Conservation (phyloP, 2,113 vertebrate genomes). For the Myrmecophaga tridactyla region DNA sequence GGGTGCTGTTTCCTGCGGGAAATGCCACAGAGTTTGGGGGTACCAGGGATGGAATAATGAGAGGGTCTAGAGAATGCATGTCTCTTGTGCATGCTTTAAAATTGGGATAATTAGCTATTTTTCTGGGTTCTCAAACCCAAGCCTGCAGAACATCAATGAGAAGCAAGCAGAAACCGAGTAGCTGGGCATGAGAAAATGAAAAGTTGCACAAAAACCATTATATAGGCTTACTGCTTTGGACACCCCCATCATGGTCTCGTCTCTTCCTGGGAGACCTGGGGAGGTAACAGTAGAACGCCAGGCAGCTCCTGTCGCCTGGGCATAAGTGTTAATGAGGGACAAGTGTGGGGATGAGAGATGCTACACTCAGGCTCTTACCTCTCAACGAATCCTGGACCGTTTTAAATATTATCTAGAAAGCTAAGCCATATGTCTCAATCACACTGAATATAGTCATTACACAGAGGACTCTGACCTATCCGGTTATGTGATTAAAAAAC, state of each 20-base stretch:
- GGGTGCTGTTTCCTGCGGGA: constrained; percentile 26
- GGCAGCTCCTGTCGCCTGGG: constrained; percentile 19
- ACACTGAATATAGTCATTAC: not conserved
- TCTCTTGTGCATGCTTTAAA: constrained; percentile 26
- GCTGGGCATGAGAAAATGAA: not conserved
- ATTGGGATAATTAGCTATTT: constrained; percentile 28
- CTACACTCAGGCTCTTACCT: not conserved
- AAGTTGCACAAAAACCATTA: not conserved
- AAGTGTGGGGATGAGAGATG: constrained; percentile 34
- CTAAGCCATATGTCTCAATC: not conserved
- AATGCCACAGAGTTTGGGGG: constrained; percentile 2
- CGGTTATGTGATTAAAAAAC: constrained; percentile 3
- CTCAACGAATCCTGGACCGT: not conserved
- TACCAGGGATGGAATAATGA: constrained; percentile 33
- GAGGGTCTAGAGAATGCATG: not conserved
- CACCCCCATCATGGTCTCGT: not conserved
- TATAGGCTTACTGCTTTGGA: not conserved
- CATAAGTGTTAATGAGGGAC: constrained; percentile 47
- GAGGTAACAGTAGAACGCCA: not conserved
- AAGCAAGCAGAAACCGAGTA: not conserved
- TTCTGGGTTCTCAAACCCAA: not conserved
- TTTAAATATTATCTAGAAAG: not conserved
- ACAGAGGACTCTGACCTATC: not conserved
- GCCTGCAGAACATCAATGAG: not conserved
- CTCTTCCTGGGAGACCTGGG: not conserved